These are phyloP conservation scores for Ichneumoninae sp. DNA, from an alignment of 2,888 invertebrate species.

Conservation along the genomic window DNA sequence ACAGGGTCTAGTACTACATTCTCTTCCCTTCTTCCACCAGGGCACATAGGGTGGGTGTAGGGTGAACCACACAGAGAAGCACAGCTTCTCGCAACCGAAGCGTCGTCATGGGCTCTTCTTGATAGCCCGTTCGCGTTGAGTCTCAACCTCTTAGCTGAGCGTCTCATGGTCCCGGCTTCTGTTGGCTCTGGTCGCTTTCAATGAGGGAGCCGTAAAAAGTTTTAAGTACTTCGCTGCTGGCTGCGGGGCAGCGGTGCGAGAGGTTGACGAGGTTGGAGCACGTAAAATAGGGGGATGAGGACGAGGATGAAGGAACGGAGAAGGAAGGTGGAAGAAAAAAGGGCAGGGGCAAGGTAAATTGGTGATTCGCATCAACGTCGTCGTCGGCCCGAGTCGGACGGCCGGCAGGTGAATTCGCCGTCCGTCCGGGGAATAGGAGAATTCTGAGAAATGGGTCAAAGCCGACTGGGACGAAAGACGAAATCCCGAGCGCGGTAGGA, in stretches of 20 bases:
- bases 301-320: conserved; percentile 46
- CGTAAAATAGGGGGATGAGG: conserved; percentile 52
- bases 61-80: conserved; percentile 17
- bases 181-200: conserved; percentile 73
- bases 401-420: conserved; percentile 41
- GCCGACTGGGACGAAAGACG: conserved; percentile 37
- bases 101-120: conserved; percentile 58
- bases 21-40: conserved; percentile 31
- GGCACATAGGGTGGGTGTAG: conserved; percentile 5
- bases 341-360: conserved; percentile 38
- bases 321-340: conserved; percentile 44
- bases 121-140: conserved; percentile 37
- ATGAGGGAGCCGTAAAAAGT: conserved; percentile 79
- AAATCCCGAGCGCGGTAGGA: conserved; percentile 43
- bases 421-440: conserved; percentile 24
- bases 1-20: conserved; percentile 41
- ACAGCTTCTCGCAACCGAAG: conserved; percentile 35
- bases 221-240: conserved; percentile 73
- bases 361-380: conserved; percentile 40
- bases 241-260: conserved; percentile 19
- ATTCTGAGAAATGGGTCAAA: conserved; percentile 37
- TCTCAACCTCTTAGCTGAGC: conserved; percentile 37
- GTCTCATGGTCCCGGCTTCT: conserved; percentile 61
- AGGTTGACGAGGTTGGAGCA: conserved; percentile 61
- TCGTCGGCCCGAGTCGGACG: conserved; percentile 29